Evolutionary conservation across 2,888 invertebrate species (phyloP).

Genomic region (Nemoura dubitans): DNA sequence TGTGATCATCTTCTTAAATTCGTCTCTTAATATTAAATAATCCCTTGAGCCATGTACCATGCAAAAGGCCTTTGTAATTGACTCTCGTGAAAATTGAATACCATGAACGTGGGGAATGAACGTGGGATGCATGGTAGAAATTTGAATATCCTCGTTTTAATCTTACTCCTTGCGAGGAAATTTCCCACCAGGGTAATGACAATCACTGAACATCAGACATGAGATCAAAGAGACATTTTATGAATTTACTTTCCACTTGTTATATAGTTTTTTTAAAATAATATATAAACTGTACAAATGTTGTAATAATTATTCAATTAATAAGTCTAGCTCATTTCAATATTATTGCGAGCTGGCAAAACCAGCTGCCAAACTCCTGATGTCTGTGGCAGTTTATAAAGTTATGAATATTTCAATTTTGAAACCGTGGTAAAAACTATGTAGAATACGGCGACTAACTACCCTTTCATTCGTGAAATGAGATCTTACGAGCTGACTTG

Average conservation of each 20-base stretch:
- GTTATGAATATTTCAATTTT: background rate
- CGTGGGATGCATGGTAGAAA: background rate
- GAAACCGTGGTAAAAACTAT: background rate
- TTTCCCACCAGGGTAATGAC: background rate
- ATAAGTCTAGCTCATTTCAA: background rate
- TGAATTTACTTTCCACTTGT: too few relatives aligned
- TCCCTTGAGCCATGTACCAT: background rate
- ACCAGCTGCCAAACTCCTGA: background rate
- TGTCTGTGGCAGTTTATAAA: background rate
- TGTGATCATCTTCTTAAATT: background rate
- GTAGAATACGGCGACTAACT: background rate
- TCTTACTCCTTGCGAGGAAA: background rate
- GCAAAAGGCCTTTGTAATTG: background rate
- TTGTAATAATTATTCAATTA: background rate
- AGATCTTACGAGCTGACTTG: background rate
- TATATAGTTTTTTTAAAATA: background rate
- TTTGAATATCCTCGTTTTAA: background rate
- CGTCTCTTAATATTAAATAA: background rate
- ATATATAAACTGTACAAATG: background rate
- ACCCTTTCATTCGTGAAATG: conserved; percentile 3
- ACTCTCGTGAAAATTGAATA: background rate
- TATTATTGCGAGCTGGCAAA: background rate
- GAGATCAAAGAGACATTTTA: too few relatives aligned
- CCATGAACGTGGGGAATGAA: background rate
- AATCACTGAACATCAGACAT: too few relatives aligned